Conservation (phyloP, 2,888 invertebrate genomes). For the Drosophila tripunctata region DNA sequence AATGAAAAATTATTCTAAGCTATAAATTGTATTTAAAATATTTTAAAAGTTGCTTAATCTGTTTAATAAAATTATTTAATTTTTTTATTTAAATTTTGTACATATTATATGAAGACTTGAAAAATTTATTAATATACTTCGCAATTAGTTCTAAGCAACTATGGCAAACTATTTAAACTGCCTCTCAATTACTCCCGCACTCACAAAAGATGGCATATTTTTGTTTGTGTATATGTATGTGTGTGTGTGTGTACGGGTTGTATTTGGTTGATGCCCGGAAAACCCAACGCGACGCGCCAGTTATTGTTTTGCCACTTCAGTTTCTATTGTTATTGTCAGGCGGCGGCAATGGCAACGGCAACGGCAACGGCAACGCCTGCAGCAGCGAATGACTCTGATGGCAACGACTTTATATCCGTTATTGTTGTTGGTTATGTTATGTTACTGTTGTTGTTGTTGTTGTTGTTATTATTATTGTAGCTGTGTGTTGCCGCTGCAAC, state of each 20-base stretch:
- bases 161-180: constrained; percentile 30
- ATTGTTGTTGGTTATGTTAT: constrained; percentile 11
- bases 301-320: constrained; percentile 80
- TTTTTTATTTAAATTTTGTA: too few species aligned
- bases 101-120: too few species aligned
- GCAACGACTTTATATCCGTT: constrained; percentile 67
- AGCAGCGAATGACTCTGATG: constrained; percentile 39
- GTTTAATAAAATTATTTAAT: too few species aligned
- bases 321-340: constrained; percentile 76
- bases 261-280: constrained; percentile 65
- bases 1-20: too few species aligned
- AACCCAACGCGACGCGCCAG: constrained; percentile 75
- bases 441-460: constrained; percentile 18
- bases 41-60: too few species aligned
- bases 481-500: constrained; percentile 36
- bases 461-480: constrained; percentile 25
- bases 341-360: constrained; percentile 23
- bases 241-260: constrained; percentile 32
- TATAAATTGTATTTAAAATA: too few species aligned
- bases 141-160: background rate
- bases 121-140: background rate
- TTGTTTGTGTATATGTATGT: constrained; percentile 13
- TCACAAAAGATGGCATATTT: constrained; percentile 38
- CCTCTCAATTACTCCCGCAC: constrained; percentile 27
- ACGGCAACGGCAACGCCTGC: constrained; percentile 15